Evolutionary conservation across 2,113 vertebrate species (phyloP).

Genomic region (Saccopteryx bilineata): DNA sequence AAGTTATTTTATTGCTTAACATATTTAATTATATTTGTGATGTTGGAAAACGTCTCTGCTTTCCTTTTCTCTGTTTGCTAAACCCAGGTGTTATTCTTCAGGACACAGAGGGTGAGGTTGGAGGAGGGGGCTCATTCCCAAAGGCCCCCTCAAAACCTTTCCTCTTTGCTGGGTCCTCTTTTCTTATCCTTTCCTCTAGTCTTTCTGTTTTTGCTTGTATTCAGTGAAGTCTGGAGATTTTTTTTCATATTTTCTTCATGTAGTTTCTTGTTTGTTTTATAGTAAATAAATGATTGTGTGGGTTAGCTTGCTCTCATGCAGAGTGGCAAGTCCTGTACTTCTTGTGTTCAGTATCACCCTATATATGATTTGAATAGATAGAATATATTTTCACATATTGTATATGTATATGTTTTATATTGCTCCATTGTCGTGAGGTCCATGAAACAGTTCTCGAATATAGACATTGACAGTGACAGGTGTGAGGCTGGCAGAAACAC

Average conservation of each 20-base stretch:
- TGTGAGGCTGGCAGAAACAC: background rate
- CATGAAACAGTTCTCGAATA: constrained; percentile 8
- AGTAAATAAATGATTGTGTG: background rate
- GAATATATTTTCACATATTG: background rate
- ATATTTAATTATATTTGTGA: constrained; percentile 78
- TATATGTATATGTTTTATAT: constrained; percentile 11
- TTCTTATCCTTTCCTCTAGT: background rate
- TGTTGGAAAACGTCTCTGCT: constrained; percentile 67
- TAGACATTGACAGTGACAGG: background rate
- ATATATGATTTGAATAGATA: background rate
- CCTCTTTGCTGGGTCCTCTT: constrained; percentile 19
- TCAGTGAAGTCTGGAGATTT: constrained; percentile 62
- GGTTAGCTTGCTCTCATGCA: background rate
- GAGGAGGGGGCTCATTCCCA: constrained; percentile 6
- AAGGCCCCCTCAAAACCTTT: constrained; percentile 53
- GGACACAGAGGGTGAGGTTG: background rate
- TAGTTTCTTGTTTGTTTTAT: constrained; percentile 44
- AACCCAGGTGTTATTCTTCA: background rate
- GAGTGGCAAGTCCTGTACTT: constrained; percentile 4
- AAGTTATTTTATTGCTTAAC: constrained; percentile 68
- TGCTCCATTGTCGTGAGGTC: background rate
- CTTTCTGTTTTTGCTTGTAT: constrained; percentile 69
- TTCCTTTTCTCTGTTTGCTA: background rate
- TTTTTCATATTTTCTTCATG: constrained; percentile 62
- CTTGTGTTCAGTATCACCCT: constrained; percentile 9